Base-by-base conservation (phyloP, 2,113 vertebrate species). In the Salvelinus namaycush region DNA sequence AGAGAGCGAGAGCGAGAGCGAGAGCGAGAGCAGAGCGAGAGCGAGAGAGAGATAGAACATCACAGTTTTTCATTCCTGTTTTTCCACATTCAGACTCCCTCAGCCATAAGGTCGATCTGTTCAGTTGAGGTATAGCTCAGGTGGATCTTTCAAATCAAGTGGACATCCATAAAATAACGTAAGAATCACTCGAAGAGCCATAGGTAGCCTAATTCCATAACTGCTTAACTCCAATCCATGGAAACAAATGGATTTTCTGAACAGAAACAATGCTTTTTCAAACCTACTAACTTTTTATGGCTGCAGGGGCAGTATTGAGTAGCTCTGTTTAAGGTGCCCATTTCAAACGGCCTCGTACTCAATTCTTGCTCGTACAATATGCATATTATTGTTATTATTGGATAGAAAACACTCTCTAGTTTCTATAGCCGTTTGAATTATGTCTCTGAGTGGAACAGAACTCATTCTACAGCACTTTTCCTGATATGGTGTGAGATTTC, bases 201-300 rank as follows among this genome's bases (percentile, higher is more conserved):
- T 13, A 64, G 5, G 1, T 22, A 54, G 65, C 65, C 65, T 29
- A 26, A 31, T 9, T 29, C 64, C 3, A 14, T 1, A 29, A 27
- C 62, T 65, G 59, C 59, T 22, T 62, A 2, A 62, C 6, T 62
- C 20, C 20, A 62, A 44, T 44, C 87, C 87, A 91, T 89, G 84
- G 89, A 82, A 89, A 90, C 86, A 85, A 89, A 89, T 87, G 70
- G 83, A 80, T 89, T 90, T 68, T 90, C 78, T 84, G 57, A 60
- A 76, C 72, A 82, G 88, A 87, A 83, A 87, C 82, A 83, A 80
- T 86, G 82, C 81, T 78, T 90, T 87, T 87, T 81, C 76, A 77
- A 48, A 54, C 26, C 66, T 54, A 72, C 79, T 89, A n/a, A n/a
- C n/a, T n/a, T n/a, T n/a, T n/a, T n/a, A n/a, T n/a, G n/a, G n/a